Percentiles rank a stretch among this genome's conserved stretches.
phyloP scores from a whole-genome alignment of 2,113 vertebrate species.

The Corythornis vintsioides region DNA sequence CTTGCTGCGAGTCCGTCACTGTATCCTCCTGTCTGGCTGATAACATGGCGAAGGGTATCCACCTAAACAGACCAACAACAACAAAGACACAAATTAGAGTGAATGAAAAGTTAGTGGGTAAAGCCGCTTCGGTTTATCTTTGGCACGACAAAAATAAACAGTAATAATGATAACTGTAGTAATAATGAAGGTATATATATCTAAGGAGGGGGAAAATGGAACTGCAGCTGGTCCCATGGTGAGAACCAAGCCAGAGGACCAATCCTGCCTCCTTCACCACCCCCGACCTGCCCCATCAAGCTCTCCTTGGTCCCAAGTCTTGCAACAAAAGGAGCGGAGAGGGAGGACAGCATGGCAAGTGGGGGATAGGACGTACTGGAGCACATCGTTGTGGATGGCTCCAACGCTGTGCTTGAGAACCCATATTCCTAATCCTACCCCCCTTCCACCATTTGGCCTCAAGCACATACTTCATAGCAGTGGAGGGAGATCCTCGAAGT shows the following conservation, averaged over 20 bases:
- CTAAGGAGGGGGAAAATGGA: not conserved
- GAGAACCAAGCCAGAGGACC: not conserved
- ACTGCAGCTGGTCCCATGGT: rapidly evolving
- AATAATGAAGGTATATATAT: not conserved
- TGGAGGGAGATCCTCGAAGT: not conserved
- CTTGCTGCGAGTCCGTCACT: conserved; percentile 98
- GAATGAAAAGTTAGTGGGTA: conserved; percentile 43
- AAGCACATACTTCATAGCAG: not conserved
- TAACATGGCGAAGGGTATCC: conserved; percentile 99
- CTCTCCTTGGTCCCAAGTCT: not conserved
- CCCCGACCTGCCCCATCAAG: not conserved
- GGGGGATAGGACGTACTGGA: not conserved
- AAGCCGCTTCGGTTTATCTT: not conserved
- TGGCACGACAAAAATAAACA: not conserved
- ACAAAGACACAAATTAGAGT: conserved; percentile 74
- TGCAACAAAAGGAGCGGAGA: not conserved
- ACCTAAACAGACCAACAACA: conserved; percentile 86
- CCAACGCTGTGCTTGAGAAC: rapidly evolving
- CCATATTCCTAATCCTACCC: not conserved
- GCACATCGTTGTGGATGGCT: not conserved
- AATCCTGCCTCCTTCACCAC: not conserved
- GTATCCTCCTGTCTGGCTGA: conserved; percentile 99
- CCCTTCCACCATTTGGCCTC: not conserved
- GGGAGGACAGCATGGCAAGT: not conserved
- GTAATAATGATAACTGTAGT: not conserved